These are phyloP conservation scores for Gryllus longicercus DNA, from an alignment of 2,888 invertebrate species.

Conservation along the genomic window DNA sequence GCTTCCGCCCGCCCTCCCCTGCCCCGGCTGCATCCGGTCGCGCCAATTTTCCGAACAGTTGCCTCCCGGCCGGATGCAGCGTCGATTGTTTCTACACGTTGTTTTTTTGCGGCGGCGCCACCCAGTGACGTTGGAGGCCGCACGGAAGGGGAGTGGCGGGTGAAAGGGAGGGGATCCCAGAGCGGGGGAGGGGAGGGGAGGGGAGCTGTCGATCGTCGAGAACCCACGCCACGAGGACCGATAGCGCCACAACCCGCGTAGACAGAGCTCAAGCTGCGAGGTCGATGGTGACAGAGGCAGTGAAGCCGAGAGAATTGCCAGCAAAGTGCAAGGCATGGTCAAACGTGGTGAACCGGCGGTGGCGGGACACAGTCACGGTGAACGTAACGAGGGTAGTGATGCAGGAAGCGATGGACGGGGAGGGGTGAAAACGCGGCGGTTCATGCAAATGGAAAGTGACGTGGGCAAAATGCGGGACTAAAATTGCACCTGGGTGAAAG, in stretches of 20 bases:
- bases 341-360: too few relatives aligned
- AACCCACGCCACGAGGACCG: not conserved
- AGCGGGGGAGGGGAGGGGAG: not conserved
- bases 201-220: not conserved
- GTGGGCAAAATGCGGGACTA: too few relatives aligned
- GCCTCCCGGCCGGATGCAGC: not conserved
- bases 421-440: too few relatives aligned
- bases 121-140: not conserved
- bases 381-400: too few relatives aligned
- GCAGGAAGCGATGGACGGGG: too few relatives aligned
- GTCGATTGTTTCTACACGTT: not conserved
- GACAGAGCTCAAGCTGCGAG: too few relatives aligned
- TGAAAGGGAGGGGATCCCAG: not conserved
- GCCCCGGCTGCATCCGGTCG: not conserved
- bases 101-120: not conserved
- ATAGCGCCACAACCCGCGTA: not conserved
- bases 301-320: too few relatives aligned
- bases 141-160: not conserved
- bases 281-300: too few relatives aligned
- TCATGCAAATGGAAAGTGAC: too few relatives aligned
- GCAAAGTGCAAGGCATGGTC: too few relatives aligned
- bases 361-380: too few relatives aligned
- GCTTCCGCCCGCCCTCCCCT: not conserved
- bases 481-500: too few relatives aligned
- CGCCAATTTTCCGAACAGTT: slow-evolving; percentile 8